Evolutionary conservation across 2,888 invertebrate genomes (phyloP).

Genomic region (Zygogramma bicolorata): DNA sequence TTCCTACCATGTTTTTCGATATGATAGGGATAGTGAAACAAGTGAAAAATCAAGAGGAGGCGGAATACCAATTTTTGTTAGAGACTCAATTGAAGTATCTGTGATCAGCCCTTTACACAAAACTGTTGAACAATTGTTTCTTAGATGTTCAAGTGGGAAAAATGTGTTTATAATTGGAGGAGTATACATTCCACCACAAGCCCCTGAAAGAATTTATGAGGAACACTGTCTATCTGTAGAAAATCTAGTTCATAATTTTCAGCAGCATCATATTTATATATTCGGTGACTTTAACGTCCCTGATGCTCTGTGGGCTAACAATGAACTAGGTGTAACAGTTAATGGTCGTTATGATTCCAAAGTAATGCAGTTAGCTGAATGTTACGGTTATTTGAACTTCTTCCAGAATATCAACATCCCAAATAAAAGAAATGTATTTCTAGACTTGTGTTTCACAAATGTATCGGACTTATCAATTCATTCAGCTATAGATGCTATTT

Average conservation of each 20-base stretch:
- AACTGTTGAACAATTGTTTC: not conserved
- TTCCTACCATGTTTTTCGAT: not conserved
- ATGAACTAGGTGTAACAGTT: not conserved
- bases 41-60: constrained; percentile 4
- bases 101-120: too few relatives aligned
- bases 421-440: not conserved
- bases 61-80: not conserved
- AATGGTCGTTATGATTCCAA: not conserved
- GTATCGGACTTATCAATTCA: not conserved
- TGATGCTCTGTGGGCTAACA: not conserved
- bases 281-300: not conserved
- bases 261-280: not conserved
- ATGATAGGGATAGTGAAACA: not conserved
- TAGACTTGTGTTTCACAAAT: not conserved
- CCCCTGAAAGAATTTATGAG: not conserved
- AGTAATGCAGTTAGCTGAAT: not conserved
- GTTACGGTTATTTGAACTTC: not conserved
- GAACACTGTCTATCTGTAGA: constrained; percentile 5
- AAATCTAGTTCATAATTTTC: not conserved
- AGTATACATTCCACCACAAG: constrained; percentile 5
- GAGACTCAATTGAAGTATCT: not conserved
- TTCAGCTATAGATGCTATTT: not conserved
- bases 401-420: constrained; percentile 1
- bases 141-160: not conserved
- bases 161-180: not conserved